phyloP scores from a whole-genome alignment of 2,113 vertebrate species.

The Dunckerocampus dactyliophorus region DNA sequence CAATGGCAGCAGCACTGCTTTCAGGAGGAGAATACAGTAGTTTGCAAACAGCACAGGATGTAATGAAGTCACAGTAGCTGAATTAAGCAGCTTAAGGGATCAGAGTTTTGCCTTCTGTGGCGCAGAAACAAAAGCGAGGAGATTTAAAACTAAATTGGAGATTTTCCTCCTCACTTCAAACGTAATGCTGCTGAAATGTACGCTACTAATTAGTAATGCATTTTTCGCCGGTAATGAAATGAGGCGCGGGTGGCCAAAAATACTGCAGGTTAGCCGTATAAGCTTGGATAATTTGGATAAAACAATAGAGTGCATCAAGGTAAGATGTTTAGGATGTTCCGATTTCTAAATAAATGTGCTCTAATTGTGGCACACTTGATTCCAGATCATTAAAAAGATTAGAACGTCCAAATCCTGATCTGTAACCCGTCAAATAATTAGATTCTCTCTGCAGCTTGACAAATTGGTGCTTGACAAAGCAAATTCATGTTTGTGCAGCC shows the following conservation, averaged over 20 bases:
- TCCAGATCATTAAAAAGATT: slow-evolving; percentile 24
- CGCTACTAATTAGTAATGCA: slow-evolving; percentile 54
- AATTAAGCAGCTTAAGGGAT: slow-evolving; percentile 75
- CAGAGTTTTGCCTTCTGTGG: slow-evolving; percentile 63
- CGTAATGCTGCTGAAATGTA: slow-evolving; percentile 54
- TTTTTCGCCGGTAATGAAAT: slow-evolving; percentile 21
- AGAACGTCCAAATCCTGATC: slow-evolving; percentile 11
- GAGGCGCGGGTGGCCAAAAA: slow-evolving; percentile 31
- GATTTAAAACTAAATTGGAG: slow-evolving; percentile 59
- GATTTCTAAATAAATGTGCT: slow-evolving; percentile 31
- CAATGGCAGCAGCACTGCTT: slow-evolving; percentile 25
- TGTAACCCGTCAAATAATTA: slow-evolving; percentile 37
- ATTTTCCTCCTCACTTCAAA: slow-evolving; percentile 71
- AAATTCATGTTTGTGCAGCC: slow-evolving; percentile 23
- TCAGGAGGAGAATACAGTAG: slow-evolving; percentile 16
- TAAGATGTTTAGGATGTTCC: slow-evolving; percentile 17
- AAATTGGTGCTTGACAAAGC: slow-evolving; percentile 24
- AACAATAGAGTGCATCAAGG: slow-evolving; percentile 36
- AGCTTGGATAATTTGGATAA: slow-evolving; percentile 38
- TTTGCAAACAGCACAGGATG: slow-evolving; percentile 66
- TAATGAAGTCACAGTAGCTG: slow-evolving; percentile 72
- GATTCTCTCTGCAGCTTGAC: slow-evolving; percentile 35
- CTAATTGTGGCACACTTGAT: slow-evolving; percentile 40
- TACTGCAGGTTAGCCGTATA: slow-evolving; percentile 18
- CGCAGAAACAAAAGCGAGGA: slow-evolving; percentile 60